Conservation (phyloP, 2,113 vertebrate species). For the Poicephalus meyeri region DNA sequence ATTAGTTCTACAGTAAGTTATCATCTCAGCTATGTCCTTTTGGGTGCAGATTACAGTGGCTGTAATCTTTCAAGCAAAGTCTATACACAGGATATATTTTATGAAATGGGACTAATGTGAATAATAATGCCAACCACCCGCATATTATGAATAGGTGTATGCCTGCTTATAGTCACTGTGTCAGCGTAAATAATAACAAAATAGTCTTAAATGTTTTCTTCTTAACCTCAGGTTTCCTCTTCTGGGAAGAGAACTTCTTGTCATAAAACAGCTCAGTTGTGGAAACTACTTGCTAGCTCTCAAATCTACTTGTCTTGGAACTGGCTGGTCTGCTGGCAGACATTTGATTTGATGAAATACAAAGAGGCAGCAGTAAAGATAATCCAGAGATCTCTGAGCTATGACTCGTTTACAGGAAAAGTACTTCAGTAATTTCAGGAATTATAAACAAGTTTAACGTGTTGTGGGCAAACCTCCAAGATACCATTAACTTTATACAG, state of each 20-base stretch:
- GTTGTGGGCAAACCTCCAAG: conserved; percentile 25
- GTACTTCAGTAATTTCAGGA: conserved; percentile 21
- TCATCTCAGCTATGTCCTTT: not conserved
- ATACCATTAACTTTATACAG: not conserved
- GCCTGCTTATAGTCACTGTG: not conserved
- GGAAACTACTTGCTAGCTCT: not conserved
- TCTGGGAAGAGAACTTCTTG: not conserved
- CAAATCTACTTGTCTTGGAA: not conserved
- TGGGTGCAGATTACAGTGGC: not conserved
- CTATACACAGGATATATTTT: not conserved
- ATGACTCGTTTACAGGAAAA: not conserved
- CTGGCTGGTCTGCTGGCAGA: not conserved
- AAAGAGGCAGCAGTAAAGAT: not conserved
- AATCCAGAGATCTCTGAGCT: conserved; percentile 5
- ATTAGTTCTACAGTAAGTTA: not conserved
- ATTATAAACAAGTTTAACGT: conserved; percentile 8
- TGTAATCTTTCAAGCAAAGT: not conserved
- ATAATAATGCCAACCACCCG: not conserved
- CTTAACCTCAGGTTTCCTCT: not conserved
- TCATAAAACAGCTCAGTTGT: not conserved
- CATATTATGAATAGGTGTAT: not conserved
- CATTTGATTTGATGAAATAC: not conserved
- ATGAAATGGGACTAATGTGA: not conserved
- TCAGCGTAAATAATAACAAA: not conserved
- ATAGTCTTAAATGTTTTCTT: not conserved